Percentiles rank a stretch among this genome's conserved stretches.
phyloP scores from a whole-genome alignment of 2,888 invertebrate genomes.

The Hypsopygia costalis region DNA sequence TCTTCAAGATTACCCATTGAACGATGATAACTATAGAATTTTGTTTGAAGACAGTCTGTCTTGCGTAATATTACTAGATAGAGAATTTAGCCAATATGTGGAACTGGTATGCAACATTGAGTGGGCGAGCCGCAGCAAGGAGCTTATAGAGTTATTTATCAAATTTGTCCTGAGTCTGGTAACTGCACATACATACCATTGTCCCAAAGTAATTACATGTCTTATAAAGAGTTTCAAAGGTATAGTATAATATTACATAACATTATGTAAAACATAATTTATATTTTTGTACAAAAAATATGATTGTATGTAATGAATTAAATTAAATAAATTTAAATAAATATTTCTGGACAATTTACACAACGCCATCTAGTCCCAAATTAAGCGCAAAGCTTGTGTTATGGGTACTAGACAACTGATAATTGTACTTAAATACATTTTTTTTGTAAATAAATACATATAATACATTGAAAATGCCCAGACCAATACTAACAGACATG shows the following conservation, averaged over 20 bases:
- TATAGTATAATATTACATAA: slow-evolving; percentile 25
- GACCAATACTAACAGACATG: too few relatives aligned
- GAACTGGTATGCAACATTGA: slow-evolving; percentile 57
- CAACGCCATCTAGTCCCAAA: too few relatives aligned
- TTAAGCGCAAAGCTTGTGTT: too few relatives aligned
- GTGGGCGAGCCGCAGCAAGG: slow-evolving; percentile 52
- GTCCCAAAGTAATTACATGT: slow-evolving; percentile 50
- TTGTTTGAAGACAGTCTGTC: slow-evolving; percentile 62
- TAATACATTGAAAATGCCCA: too few relatives aligned
- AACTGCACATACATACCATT: slow-evolving; percentile 71
- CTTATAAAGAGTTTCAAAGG: slow-evolving; percentile 67
- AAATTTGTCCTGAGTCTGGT: slow-evolving; percentile 58
- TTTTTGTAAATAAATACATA: too few relatives aligned
- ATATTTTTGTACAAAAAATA: not conserved
- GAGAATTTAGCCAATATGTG: slow-evolving; percentile 58
- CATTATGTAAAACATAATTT: slow-evolving; percentile 5
- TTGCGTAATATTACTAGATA: slow-evolving; percentile 60
- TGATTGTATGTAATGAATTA: too few relatives aligned
- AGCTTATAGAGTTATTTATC: slow-evolving; percentile 50
- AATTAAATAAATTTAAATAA: too few relatives aligned
- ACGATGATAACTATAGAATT: slow-evolving; percentile 61
- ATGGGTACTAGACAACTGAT: too few relatives aligned
- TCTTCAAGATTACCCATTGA: slow-evolving; percentile 58
- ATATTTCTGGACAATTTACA: too few relatives aligned
- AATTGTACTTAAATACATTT: too few relatives aligned